Conservation (phyloP, 2,113 vertebrate genomes). For the Stomatorhinus ivindoensis region DNA sequence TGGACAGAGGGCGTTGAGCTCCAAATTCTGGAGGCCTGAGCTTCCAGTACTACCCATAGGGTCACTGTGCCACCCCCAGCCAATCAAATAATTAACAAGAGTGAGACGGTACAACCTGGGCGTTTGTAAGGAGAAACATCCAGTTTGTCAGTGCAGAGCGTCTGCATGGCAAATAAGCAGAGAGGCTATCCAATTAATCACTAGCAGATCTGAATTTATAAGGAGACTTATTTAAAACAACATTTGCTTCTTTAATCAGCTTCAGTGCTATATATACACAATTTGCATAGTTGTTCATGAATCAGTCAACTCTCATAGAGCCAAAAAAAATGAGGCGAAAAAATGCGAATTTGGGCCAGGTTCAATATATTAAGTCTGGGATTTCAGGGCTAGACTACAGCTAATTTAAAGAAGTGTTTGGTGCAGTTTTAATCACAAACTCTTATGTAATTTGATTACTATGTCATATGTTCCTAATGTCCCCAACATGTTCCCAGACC, state of each 20-base stretch:
- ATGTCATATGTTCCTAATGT: conserved; percentile 37
- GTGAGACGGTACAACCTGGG: neutral
- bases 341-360: neutral
- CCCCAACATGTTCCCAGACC: conserved; percentile 33
- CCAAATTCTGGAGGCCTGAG: neutral
- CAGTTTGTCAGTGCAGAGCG: neutral
- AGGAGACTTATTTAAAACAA: conserved; percentile 20
- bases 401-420: conserved; percentile 27
- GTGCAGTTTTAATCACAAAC: conserved; percentile 30
- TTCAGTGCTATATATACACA: conserved; percentile 22
- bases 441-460: conserved; percentile 35
- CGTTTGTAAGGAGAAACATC: neutral
- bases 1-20: neutral
- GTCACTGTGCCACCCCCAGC: neutral
- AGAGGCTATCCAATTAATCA: neutral
- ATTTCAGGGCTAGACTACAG: conserved; percentile 26
- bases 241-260: conserved; percentile 26
- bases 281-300: conserved; percentile 25
- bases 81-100: neutral
- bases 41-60: neutral
- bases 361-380: conserved; percentile 19
- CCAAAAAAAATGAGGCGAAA: neutral
- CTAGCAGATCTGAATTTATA: conserved; percentile 13
- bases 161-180: neutral
- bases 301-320: conserved; percentile 20